phyloP scores from a whole-genome alignment of 2,797 vertebrate genomes.

The Macropus fuliginosus region DNA sequence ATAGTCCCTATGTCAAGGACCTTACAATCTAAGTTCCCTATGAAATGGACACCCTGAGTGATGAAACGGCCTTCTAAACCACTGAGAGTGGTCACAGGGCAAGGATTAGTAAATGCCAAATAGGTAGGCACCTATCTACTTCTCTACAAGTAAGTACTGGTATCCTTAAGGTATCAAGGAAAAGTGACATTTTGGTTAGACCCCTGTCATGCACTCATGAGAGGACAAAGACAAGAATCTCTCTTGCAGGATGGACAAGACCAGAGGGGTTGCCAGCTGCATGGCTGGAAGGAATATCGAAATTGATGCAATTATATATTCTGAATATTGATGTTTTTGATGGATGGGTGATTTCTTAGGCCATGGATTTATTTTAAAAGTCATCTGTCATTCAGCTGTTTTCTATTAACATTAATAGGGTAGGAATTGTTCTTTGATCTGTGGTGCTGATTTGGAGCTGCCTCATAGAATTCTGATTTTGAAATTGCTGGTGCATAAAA shows the following conservation, averaged over 20 bases:
- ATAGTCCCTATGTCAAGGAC: not conserved
- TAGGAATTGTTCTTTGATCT: slow-evolving; percentile 79
- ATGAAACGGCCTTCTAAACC: not conserved
- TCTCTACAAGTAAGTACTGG: not conserved
- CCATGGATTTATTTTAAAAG: slow-evolving; percentile 71
- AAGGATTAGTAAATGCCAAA: not conserved
- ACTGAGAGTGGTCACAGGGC: not conserved
- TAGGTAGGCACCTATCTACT: not conserved
- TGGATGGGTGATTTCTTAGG: not conserved
- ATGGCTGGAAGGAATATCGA: not conserved
- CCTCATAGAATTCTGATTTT: slow-evolving; percentile 51
- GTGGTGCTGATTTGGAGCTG: slow-evolving; percentile 60
- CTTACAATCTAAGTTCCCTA: not conserved
- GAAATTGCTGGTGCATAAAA: slow-evolving; percentile 67
- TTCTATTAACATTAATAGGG: slow-evolving; percentile 68
- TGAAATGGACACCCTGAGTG: not conserved
- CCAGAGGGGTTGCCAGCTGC: not conserved
- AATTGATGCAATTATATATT: not conserved
- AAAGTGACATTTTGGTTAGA: not conserved
- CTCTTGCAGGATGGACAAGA: not conserved
- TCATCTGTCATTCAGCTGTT: slow-evolving; percentile 63
- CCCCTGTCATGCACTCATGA: not conserved
- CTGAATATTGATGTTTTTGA: not conserved
- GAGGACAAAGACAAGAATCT: not conserved
- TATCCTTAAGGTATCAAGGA: not conserved